Evolutionary conservation across 2,797 vertebrate species (phyloP).

Genomic region (Melanotaenia maccullochi): DNA sequence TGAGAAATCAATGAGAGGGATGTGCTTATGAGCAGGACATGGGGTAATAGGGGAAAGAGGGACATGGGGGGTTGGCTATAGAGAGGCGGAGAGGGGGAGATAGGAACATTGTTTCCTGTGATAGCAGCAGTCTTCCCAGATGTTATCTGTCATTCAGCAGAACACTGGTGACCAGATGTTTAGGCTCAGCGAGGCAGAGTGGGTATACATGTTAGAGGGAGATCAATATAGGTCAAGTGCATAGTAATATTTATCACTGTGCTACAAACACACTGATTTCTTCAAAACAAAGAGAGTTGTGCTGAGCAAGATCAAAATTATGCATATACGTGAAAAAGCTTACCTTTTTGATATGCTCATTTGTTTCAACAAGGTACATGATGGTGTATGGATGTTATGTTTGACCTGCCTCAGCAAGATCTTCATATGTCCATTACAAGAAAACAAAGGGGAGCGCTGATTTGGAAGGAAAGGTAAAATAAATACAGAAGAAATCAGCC

Average conservation of each 20-base stretch:
- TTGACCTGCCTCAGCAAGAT: slow-evolving; percentile 59
- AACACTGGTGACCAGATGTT: slow-evolving; percentile 85
- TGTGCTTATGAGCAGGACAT: slow-evolving; percentile 80
- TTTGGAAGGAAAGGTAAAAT: slow-evolving; percentile 75
- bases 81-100: slow-evolving; percentile 62
- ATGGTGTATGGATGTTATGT: slow-evolving; percentile 43
- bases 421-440: slow-evolving; percentile 50
- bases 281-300: slow-evolving; percentile 29
- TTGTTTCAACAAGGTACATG: slow-evolving; percentile 38
- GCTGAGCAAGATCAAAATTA: slow-evolving; percentile 14
- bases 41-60: slow-evolving; percentile 57
- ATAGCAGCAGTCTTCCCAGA: slow-evolving; percentile 86
- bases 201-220: slow-evolving; percentile 57
- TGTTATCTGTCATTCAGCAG: slow-evolving; percentile 86
- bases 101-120: slow-evolving; percentile 84
- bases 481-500: slow-evolving; percentile 69
- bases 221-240: slow-evolving; percentile 81
- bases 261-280: slow-evolving; percentile 42
- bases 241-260: slow-evolving; percentile 69
- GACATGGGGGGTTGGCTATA: slow-evolving; percentile 21
- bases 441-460: slow-evolving; percentile 68
- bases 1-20: slow-evolving; percentile 85
- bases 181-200: slow-evolving; percentile 65
- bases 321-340: slow-evolving; percentile 4
- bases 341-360: slow-evolving; percentile 28